Percentiles rank a stretch among this genome's conserved stretches.
These are phyloP conservation scores for Hypomecis atomaria DNA, from an alignment of 2,888 invertebrate species.

Conservation along the genomic window DNA sequence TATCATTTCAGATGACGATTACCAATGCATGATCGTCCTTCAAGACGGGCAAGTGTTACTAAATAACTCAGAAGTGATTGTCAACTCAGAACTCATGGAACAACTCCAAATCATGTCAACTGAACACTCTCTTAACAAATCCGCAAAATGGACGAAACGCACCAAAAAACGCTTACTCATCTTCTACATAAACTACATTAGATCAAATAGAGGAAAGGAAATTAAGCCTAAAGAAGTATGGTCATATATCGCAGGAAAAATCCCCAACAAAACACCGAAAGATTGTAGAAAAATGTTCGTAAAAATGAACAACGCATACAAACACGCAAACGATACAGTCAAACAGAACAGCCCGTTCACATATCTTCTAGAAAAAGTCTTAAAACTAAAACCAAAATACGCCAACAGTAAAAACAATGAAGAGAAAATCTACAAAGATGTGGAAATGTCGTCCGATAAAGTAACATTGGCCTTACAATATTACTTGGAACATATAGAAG, in stretches of 20 bases:
- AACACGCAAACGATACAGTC: constrained; percentile 44
- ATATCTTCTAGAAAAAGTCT: constrained; percentile 61
- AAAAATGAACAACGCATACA: constrained; percentile 62
- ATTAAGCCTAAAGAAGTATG: constrained; percentile 68
- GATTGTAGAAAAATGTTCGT: constrained; percentile 68
- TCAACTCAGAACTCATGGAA: constrained; percentile 50
- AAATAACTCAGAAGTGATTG: constrained; percentile 15
- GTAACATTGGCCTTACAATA: constrained; percentile 64
- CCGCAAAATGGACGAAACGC: constrained; percentile 64
- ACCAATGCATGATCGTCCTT: constrained; percentile 75
- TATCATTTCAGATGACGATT: constrained; percentile 79
- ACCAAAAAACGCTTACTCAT: constrained; percentile 64
- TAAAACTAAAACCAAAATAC: constrained; percentile 63
- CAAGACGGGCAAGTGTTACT: constrained; percentile 68
- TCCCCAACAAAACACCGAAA: constrained; percentile 57
- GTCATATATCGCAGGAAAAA: constrained; percentile 62
- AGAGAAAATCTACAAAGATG: constrained; percentile 60
- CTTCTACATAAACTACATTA: constrained; percentile 67
- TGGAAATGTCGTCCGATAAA: constrained; percentile 58
- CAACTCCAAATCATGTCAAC: constrained; percentile 45
- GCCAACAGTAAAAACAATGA: constrained; percentile 57
- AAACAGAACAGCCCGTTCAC: constrained; percentile 52
- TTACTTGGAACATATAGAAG: constrained; percentile 70
- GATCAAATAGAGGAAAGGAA: constrained; percentile 57
- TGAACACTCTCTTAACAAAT: constrained; percentile 21